Evolutionary conservation across 1,140 invertebrate species (phyloP), one percentile per base, ranked within the genome.

Genomic region (Drosophila eugracilis): DNA sequence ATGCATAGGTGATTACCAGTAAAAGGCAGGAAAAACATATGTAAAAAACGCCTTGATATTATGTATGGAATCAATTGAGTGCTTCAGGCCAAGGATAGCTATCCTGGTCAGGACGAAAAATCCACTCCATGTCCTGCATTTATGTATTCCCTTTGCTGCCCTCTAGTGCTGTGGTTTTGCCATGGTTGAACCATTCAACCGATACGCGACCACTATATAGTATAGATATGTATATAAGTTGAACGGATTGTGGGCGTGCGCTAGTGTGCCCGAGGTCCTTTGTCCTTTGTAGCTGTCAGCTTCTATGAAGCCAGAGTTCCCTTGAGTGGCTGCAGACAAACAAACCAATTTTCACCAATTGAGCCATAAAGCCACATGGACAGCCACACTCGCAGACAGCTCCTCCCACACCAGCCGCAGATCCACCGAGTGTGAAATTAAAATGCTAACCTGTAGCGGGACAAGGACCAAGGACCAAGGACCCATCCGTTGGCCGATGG

Each of bases 311-410:
- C 42, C 49, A 73, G 57, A 42, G 70, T 39, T 62, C 70, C 58
- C 70, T 63, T 32, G 70, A 73, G 70, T 74, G 71, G 71, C 42
- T 55, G 50, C 58, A 49, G 45, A 65, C 58, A 74, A 74, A 75
- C 71, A 74, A 74, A 63, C 71, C 70, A 74, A 74, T 74, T 42
- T 74, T 65, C 58, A 74, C 57, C 69, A 74, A 74, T 74, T 74
- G 71, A 74, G 71, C 70, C 59, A 74, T 74, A 74, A 60, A 63
- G 70, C 59, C 70, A 48, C 58, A 65, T 70, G 63, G 41, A 44
- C 42, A 30, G 54, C 24, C 54, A 32, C 45, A 55, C 12, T 36
- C 42, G 37, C 30, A 54, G 42, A 39, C 34, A 12, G 24, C 24
- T 15, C 28, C 30, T n/a, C n/a, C n/a, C 45, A 59, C 67, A 59